Evolutionary conservation across 2,113 vertebrate species (phyloP).

Genomic region (Trichomycterus rosablanca): DNA sequence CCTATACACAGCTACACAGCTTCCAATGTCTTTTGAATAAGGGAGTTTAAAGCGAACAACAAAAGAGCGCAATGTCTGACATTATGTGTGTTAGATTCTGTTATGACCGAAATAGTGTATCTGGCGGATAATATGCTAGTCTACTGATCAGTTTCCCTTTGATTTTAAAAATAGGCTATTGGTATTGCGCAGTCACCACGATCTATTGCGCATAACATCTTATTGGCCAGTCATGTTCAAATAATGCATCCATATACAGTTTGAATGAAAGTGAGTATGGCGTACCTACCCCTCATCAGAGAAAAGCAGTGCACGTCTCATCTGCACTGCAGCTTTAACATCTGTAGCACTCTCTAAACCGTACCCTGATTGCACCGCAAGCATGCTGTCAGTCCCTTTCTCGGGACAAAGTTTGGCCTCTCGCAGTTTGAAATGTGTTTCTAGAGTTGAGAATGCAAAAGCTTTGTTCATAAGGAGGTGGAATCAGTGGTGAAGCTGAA

Average conservation of each 20-base stretch:
- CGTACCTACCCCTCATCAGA: constrained; percentile 24
- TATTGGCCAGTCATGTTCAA: background rate
- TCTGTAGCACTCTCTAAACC: constrained; percentile 15
- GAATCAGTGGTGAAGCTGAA: constrained; percentile 78
- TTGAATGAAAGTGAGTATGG: background rate
- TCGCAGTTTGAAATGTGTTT: constrained; percentile 72
- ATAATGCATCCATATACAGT: background rate
- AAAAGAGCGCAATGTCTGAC: constrained; percentile 63
- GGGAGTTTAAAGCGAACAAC: constrained; percentile 19
- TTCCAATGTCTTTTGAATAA: too few relatives aligned
- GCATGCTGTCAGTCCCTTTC: constrained; percentile 47
- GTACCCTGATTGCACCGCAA: too few relatives aligned
- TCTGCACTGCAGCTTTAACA: constrained; percentile 11
- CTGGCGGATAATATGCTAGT: constrained; percentile 1
- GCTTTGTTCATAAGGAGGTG: constrained; percentile 75
- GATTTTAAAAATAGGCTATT: too few relatives aligned
- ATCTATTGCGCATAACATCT: background rate
- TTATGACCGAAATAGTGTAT: constrained; percentile 30
- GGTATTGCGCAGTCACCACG: background rate
- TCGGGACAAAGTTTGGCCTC: constrained; percentile 58
- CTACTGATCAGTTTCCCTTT: background rate
- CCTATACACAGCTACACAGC: too few relatives aligned
- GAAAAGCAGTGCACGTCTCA: constrained; percentile 16
- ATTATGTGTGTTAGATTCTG: too few relatives aligned
- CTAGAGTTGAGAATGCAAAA: constrained; percentile 76